Percentiles rank a stretch among this genome's conserved stretches.
phyloP scores from a whole-genome alignment of 2,797 vertebrate genomes.

The Acridotheres tristis region DNA sequence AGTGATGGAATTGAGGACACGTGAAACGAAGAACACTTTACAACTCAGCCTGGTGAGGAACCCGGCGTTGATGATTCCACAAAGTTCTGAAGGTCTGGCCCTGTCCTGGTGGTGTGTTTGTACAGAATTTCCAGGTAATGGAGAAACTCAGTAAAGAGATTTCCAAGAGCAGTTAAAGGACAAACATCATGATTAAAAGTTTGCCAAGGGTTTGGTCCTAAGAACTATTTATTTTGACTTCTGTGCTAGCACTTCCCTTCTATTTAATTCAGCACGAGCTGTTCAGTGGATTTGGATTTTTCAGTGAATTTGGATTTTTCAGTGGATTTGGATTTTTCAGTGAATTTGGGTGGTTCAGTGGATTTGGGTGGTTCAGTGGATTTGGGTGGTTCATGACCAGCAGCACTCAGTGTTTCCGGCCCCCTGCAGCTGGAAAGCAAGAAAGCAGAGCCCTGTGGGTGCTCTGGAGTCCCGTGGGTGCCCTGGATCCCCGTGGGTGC shows the following conservation, averaged over 20 bases:
- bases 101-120: background rate
- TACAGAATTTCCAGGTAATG: background rate
- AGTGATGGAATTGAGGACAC: background rate
- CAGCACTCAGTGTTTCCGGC: too few species aligned
- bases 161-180: background rate
- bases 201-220: background rate
- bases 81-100: background rate
- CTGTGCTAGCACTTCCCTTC: background rate
- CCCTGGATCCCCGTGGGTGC: too few species aligned
- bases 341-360: too few species aligned
- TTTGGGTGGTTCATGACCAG: background rate
- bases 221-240: background rate
- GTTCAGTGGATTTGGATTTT: background rate
- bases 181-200: background rate
- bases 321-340: background rate
- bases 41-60: background rate
- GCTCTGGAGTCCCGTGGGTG: too few species aligned
- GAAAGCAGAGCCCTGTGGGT: too few species aligned
- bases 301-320: too few species aligned
- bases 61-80: background rate
- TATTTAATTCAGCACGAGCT: background rate
- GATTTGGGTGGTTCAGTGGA: background rate
- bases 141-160: background rate
- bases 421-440: too few species aligned
- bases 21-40: background rate